Evolutionary conservation across 2,113 vertebrate species (phyloP), one percentile per base, ranked within the genome.

Genomic region (Thryonomys swinderianus): DNA sequence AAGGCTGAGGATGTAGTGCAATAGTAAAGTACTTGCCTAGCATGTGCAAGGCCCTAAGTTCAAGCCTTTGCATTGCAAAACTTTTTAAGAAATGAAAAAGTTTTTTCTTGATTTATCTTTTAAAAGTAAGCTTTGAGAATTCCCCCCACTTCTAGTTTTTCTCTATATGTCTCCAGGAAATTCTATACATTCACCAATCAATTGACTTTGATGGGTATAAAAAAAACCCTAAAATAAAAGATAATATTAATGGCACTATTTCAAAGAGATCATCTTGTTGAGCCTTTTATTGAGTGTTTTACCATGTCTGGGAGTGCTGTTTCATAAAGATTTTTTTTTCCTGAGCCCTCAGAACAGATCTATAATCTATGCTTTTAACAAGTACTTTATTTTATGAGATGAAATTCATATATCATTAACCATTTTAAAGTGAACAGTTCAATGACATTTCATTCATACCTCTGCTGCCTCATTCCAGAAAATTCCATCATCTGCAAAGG

Each of bases 91-190:
- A 25, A 27, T 37, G 23, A 40, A 45, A 67, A 61, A 13, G 5
- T 16, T 69, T 74, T 51, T 73, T 30, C 71, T 87, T 93, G 59
- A 94, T 74, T 90, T 14, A 34, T 76, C 74, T 84, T 42, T 25
- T 88, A 37, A 85, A n/a, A 86, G 69, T 34, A 84, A 87, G 37
- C 13, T 92, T 85, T 34, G 42, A 93, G 51, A 88, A 78, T 7
- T 66, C 48, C 18, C 32, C 23, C 85, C 17, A 37, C 23, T 51
- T 81, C 61, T 51, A 14, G 64, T 51, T 79, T 71, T 96, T 79
- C 55, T 88, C 71, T 85, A 25, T 27, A 48, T 90, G 8, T 6
- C 3, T 27, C 53, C 67, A 8, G 45, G 90, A 73, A 37, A 69
- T 34, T 89, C 17, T 20, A 90, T 27, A 64, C 2, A 32, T 53